Evolutionary conservation across 2,113 vertebrate species (phyloP).

Genomic region (Suncus etruscus): DNA sequence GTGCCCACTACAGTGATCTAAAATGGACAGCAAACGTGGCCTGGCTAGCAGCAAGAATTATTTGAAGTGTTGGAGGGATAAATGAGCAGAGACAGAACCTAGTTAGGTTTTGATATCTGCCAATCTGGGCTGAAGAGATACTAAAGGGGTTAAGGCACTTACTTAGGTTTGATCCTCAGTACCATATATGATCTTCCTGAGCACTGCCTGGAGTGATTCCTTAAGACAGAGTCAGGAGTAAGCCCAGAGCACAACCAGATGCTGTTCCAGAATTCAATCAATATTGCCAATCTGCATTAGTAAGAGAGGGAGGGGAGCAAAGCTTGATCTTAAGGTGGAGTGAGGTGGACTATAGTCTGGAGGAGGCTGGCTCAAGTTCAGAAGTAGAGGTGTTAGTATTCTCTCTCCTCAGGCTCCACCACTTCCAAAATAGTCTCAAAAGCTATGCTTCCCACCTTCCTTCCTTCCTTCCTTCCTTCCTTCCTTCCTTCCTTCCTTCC

Average conservation of each 20-base stretch:
- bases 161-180: too few relatives aligned
- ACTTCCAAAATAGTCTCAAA: neutral
- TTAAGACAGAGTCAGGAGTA: too few relatives aligned
- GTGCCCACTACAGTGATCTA: rapidly evolving
- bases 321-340: neutral
- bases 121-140: too few relatives aligned
- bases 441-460: too few relatives aligned
- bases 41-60: neutral
- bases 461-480: too few relatives aligned
- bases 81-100: neutral
- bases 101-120: neutral
- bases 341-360: neutral
- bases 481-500: too few relatives aligned
- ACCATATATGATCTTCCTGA: too few relatives aligned
- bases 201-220: too few relatives aligned
- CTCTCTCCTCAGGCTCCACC: neutral
- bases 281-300: neutral
- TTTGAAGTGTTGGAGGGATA: neutral
- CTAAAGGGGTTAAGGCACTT: too few relatives aligned
- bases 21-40: neutral
- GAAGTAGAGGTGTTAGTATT: neutral
- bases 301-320: neutral
- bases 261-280: too few relatives aligned
- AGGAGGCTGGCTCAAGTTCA: neutral
- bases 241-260: neutral